Base-by-base conservation (phyloP, 2,888 invertebrate species). In the Ophion obscuratus region DNA sequence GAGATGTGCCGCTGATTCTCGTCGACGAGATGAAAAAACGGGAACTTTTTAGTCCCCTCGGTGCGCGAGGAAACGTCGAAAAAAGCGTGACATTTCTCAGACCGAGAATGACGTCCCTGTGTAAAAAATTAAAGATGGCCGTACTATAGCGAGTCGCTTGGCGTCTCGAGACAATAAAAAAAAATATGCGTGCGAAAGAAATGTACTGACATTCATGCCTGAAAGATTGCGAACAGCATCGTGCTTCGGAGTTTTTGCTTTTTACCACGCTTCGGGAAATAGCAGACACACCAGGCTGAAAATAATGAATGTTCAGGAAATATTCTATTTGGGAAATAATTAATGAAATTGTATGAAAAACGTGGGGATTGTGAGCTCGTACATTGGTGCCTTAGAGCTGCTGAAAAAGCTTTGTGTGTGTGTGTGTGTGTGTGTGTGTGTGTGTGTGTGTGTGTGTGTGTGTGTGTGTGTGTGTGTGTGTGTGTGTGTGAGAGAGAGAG, bases 41-140 rank as follows among this genome's bases (percentile, higher is more conserved):
- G 70, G 66, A 71, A 61, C 74, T 86, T 81, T 81, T 77, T 81
- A 86, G 83, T 81, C 83, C 67, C 73, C 68, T 73, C 74, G 83
- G 71, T 78, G 57, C 74, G 81, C 68, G 79, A 53, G 83, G 77
- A 68, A 74, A 61, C 47, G 74, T 77, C 74, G 68, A 74, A 83
- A 86, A 81, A 83, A 78, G 78, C 73, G 83, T 68, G 74, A 77
- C 77, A 74, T 83, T 73, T 73, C 68, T 57, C 44, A 62, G 53
- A 77, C 71, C 76, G 44, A 27, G 64, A 83, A 83, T 86, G 85
- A 83, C 81, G 83, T 80, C 57, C 67, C 68, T 64, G 81, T 80
- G 81, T 80, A 83, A 86, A 83, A 74, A 80, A 47, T 77, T 61
- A 76, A 86, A 81, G 83, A 86, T 81, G 53, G 66, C 73, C 64